Percentiles rank a stretch among this genome's conserved stretches.
These are phyloP conservation scores for Lasioglossum leucozonium DNA, from an alignment of 2,888 invertebrate genomes.

Conservation along the genomic window DNA sequence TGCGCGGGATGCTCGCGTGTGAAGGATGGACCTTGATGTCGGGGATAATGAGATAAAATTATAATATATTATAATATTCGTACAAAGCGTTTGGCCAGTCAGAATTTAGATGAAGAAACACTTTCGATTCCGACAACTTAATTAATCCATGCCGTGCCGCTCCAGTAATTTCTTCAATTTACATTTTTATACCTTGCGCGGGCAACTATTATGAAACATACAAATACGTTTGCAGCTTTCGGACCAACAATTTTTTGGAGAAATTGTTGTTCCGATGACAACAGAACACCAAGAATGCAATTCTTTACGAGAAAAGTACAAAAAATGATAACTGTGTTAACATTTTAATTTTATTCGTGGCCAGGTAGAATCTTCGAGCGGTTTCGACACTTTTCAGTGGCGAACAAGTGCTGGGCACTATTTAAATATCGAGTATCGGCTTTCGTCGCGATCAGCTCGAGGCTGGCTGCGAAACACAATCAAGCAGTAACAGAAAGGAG, in stretches of 20 bases:
- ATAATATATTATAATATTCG: neutral
- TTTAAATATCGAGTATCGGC: neutral
- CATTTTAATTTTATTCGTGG: neutral
- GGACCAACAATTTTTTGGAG: neutral
- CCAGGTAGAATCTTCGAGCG: neutral
- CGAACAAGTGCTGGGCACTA: neutral
- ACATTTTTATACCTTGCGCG: neutral
- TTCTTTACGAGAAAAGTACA: too few relatives aligned
- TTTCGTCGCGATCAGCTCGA: neutral
- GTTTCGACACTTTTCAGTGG: neutral
- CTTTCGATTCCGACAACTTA: neutral
- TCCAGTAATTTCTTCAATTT: neutral
- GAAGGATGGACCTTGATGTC: neutral
- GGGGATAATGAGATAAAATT: neutral
- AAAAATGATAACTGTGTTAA: neutral
- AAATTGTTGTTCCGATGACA: neutral
- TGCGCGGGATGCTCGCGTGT: neutral
- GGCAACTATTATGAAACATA: too few relatives aligned
- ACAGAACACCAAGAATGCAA: neutral
- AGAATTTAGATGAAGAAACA: neutral
- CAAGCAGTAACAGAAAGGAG: neutral
- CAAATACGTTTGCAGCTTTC: neutral
- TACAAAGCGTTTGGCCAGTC: neutral
- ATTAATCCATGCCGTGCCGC: neutral
- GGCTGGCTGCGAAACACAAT: neutral